These are phyloP conservation scores for Synanthedon andrenaeformis DNA, from an alignment of 2,888 invertebrate genomes.

Conservation along the genomic window DNA sequence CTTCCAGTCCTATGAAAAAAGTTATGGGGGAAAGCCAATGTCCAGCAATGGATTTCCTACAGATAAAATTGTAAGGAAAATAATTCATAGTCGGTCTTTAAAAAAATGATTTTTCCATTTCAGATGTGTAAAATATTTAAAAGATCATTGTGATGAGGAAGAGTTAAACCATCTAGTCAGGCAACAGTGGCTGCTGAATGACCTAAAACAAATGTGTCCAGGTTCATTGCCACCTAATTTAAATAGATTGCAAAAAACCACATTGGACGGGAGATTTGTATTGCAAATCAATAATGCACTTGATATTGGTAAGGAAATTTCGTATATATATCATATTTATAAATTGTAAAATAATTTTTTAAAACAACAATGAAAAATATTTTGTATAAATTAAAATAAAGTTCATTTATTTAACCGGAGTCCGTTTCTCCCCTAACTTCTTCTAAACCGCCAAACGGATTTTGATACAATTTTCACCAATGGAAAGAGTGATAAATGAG, in stretches of 20 bases:
- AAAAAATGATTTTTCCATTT: conserved; percentile 8
- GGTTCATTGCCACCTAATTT: conserved; percentile 72
- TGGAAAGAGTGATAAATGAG: too few relatives aligned
- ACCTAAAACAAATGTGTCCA: conserved; percentile 73
- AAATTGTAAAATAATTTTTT: conserved; percentile 12
- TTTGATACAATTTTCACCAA: too few relatives aligned
- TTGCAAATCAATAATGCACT: conserved; percentile 73
- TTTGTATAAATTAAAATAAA: too few relatives aligned
- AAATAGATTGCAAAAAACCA: conserved; percentile 43
- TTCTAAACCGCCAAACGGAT: too few relatives aligned
- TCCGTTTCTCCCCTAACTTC: too few relatives aligned
- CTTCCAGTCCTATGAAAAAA: too few relatives aligned
- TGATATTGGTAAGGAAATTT: conserved; percentile 66
- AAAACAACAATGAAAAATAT: background rate
- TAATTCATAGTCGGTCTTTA: too few relatives aligned
- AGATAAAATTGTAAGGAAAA: too few relatives aligned
- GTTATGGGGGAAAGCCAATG: too few relatives aligned
- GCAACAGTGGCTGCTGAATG: conserved; percentile 76
- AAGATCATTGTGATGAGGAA: conserved; percentile 39
- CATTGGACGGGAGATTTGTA: conserved; percentile 67
- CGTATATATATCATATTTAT: conserved; percentile 10
- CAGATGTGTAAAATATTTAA: conserved; percentile 68
- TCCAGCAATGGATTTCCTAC: too few relatives aligned
- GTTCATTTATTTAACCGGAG: too few relatives aligned
- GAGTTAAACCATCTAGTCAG: conserved; percentile 70